Evolutionary conservation across 2,888 invertebrate genomes (phyloP).

Genomic region (Stegophylla sp.): DNA sequence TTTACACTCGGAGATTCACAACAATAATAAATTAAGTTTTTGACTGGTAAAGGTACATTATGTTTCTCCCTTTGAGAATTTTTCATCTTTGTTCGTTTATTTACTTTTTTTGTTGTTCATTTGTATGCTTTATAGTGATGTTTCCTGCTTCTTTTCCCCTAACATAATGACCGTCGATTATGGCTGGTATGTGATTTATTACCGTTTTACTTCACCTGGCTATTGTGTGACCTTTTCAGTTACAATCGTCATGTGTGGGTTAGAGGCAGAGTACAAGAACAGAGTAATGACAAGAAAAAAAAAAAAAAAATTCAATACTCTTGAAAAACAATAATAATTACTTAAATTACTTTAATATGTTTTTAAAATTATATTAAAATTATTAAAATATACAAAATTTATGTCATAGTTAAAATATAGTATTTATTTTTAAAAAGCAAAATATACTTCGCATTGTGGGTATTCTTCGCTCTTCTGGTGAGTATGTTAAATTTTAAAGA

Average conservation of each 20-base stretch:
- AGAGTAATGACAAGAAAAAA: background rate
- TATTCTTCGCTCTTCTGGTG: no score
- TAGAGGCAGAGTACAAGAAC: background rate
- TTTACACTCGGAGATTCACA: constrained; percentile 8
- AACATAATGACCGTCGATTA: constrained; percentile 46
- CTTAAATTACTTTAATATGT: background rate
- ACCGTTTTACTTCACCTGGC: constrained; percentile 22
- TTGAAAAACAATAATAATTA: background rate
- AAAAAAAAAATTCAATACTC: background rate
- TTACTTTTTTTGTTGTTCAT: background rate
- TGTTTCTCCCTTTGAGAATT: constrained; percentile 14
- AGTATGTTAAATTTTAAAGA: no score
- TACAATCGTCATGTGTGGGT: constrained; percentile 3
- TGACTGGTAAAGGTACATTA: constrained; percentile 15
- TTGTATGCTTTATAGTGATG: background rate
- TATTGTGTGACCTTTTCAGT: constrained; percentile 33
- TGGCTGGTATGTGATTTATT: constrained; percentile 34
- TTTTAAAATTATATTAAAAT: no score
- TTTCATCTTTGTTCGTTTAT: constrained; percentile 6
- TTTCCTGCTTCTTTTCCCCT: constrained; percentile 34
- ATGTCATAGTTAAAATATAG: no score
- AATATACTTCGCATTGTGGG: no score
- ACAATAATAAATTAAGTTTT: constrained; percentile 44
- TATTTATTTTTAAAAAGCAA: no score
- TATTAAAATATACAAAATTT: no score